A percentile compares a stretch with the other conserved stretches of the same genome.
phyloP scores from a whole-genome alignment of 2,888 invertebrate species.

The Lomographa bimaculata region DNA sequence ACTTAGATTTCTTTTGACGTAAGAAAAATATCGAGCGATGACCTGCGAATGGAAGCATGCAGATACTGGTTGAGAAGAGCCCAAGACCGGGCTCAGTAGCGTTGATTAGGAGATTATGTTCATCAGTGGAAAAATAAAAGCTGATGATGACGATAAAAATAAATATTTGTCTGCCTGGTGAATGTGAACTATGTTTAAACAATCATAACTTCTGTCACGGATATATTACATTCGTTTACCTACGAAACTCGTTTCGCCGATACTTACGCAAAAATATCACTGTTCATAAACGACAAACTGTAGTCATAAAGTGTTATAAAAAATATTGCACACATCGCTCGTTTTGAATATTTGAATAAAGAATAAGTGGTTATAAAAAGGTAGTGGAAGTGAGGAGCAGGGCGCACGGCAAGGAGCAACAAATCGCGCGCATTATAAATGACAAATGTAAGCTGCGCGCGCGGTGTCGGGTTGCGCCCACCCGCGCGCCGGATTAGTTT shows the following conservation, averaged over 20 bases:
- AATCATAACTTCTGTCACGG: conserved; percentile 7
- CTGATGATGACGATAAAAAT: no score
- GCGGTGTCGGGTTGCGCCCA: conserved; percentile 79
- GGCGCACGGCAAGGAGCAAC: conserved; percentile 77
- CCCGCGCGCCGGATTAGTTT: conserved; percentile 78
- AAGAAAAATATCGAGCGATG: no score
- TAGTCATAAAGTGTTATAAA: conserved; percentile 65
- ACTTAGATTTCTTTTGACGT: no score
- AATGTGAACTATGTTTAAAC: no score
- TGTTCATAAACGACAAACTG: conserved; percentile 55
- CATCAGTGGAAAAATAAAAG: no score
- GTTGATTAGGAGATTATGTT: no score
- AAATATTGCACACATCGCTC: conserved; percentile 66
- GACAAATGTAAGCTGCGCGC: conserved; percentile 80
- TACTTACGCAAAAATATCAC: conserved; percentile 44
- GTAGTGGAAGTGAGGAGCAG: conserved; percentile 43
- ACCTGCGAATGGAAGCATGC: no score
- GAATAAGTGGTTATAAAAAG: conserved; percentile 76
- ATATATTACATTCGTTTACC: no score
- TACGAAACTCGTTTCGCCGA: conserved; percentile 12
- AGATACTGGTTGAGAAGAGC: no score
- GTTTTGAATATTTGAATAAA: conserved; percentile 74
- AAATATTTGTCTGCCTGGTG: no score
- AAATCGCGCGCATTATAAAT: conserved; percentile 83
- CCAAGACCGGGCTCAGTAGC: no score